Percentiles rank a stretch among this genome's conserved stretches.
Conservation (phyloP, 37 sponge, comb jelly and placozoan genomes). For the Cliona cf. orientalis region DNA sequence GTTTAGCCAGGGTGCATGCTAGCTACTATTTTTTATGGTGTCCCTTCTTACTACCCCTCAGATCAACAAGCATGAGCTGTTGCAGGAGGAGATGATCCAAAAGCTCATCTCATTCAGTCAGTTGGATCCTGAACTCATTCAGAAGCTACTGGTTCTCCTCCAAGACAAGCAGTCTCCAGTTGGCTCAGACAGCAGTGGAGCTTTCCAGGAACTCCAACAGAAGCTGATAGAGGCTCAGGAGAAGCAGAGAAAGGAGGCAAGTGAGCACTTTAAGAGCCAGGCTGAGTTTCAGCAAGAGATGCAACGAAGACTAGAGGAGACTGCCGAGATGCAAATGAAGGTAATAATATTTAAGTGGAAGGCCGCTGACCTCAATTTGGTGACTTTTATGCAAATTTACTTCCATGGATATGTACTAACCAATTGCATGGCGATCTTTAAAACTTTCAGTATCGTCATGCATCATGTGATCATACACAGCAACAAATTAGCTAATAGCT, state of each 20-base stretch:
- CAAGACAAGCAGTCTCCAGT: background rate
- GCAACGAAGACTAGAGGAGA: conserved; percentile 28
- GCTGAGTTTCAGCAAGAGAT: conserved; percentile 41
- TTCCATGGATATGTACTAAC: too few relatives aligned
- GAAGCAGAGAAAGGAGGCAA: conserved; percentile 22
- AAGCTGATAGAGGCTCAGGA: conserved; percentile 39
- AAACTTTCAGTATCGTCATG: too few relatives aligned
- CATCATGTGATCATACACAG: too few relatives aligned
- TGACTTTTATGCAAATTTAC: too few relatives aligned
- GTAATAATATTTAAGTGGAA: background rate
- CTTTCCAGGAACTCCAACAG: conserved; percentile 26
- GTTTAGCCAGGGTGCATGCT: too few relatives aligned
- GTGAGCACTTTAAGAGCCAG: conserved; percentile 41
- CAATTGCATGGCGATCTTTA: too few relatives aligned
- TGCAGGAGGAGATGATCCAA: conserved; percentile 45
- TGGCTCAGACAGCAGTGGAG: background rate
- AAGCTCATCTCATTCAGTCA: conserved; percentile 36
- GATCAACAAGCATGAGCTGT: conserved; percentile 26
- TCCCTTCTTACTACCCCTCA: background rate
- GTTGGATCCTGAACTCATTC: conserved; percentile 15
- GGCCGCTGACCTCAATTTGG: too few relatives aligned
- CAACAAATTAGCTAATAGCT: too few relatives aligned
- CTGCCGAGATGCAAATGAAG: conserved; percentile 26
- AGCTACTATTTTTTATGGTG: too few relatives aligned
- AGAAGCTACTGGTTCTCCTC: conserved; percentile 21